Evolutionary conservation across 2,888 invertebrate species (phyloP), one percentile per base, ranked within the genome.

Genomic region (Hermaeophaga mercurialis): DNA sequence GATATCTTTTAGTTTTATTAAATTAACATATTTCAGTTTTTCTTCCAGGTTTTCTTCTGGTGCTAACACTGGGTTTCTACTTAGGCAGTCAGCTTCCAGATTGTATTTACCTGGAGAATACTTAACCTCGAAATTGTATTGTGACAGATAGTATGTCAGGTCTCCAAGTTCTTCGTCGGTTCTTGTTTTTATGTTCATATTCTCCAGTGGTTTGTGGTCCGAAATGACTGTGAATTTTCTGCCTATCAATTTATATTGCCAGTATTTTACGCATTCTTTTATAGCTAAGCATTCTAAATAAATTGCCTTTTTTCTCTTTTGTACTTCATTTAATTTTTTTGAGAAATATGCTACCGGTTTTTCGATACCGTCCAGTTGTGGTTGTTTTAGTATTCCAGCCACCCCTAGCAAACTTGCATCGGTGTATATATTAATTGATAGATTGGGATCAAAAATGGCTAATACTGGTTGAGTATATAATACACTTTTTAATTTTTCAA

Each of bases 111-210:
- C 65, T 14, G 59, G 59, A 33, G n/a, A 5, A 45, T 65, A 65
- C 60, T 34, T 63, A 24, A 66, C 45, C 55, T 63, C 24, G 38
- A 63, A 62, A 34, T 65, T 31, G 41, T 56, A 65, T 57, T 64
- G 62, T 31, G 62, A 64, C 19, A 65, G 22, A 41, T 63, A 63
- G 44, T 63, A 54, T 26, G 54, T 54, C 9, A 63, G 34, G 14
- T 66, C 58, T 7, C 64, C 63, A n/a, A n/a, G n/a, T 45, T 65
- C 61, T 58, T 61, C 59, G 44, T 66, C 64, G 1, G 63, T 59
- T 53, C 63, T 62, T n/a, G 49, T 7, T 48, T 62, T 63, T 41
- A 66, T 36, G 9, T 61, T 65, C 45, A 62, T 12, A 19, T 41
- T 57, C 59, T 57, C 44, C 4, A 49, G 18, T 9, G 49, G 55